A percentile compares a stretch with the other conserved stretches of the same genome.
Evolutionary conservation across 2,113 vertebrate species (phyloP).

Genomic region (Myrmecobius fasciatus): DNA sequence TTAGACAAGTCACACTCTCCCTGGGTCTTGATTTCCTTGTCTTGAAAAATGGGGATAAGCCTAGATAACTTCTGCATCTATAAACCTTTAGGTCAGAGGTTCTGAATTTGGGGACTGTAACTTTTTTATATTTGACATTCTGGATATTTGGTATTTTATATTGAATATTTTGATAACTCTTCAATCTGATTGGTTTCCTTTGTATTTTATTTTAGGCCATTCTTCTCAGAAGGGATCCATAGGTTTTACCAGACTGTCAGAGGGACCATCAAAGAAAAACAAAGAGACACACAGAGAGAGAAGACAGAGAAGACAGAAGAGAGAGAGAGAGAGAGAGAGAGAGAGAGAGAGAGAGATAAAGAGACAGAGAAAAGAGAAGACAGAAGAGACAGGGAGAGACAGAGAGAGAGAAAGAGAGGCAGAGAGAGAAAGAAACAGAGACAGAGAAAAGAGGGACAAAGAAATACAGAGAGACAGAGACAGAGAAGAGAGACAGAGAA

Average conservation of each 20-base stretch:
- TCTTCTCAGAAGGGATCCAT: background rate
- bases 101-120: background rate
- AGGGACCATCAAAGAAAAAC: background rate
- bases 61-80: background rate
- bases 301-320: too few relatives aligned
- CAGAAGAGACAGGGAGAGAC: too few relatives aligned
- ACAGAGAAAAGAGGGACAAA: too few relatives aligned
- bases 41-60: background rate
- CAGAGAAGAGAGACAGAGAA: too few relatives aligned
- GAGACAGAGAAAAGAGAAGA: too few relatives aligned
- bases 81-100: background rate
- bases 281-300: too few relatives aligned
- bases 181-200: background rate
- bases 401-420: too few relatives aligned
- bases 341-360: too few relatives aligned
- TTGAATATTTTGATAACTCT: background rate
- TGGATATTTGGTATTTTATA: too few relatives aligned
- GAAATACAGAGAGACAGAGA: too few relatives aligned
- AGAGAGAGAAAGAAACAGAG: too few relatives aligned
- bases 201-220: background rate
- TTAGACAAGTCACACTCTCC: background rate
- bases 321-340: too few relatives aligned
- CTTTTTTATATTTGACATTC: background rate
- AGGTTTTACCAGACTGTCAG: background rate
- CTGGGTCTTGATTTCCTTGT: background rate